These are phyloP conservation scores for Trichosurus vulpecula DNA, from an alignment of 2,797 vertebrate species.

Conservation along the genomic window DNA sequence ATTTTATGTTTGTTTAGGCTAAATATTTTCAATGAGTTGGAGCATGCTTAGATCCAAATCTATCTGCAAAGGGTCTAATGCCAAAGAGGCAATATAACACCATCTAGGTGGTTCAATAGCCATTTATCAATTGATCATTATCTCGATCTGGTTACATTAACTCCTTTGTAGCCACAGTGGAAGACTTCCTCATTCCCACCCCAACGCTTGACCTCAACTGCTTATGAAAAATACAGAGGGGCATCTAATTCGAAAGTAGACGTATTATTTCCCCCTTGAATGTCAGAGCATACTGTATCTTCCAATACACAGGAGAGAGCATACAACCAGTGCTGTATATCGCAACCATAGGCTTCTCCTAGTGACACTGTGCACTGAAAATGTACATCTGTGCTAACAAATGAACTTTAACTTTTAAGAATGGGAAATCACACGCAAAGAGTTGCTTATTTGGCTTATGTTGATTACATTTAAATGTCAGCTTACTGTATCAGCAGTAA, in stretches of 20 bases:
- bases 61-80: conserved; percentile 81
- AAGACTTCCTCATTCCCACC: conserved; percentile 54
- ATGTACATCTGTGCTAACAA: conserved; percentile 72
- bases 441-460: conserved; percentile 82
- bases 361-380: conserved; percentile 64
- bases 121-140: conserved; percentile 88
- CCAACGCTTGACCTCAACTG: conserved; percentile 51
- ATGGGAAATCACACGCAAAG: conserved; percentile 72
- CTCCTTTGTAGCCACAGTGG: conserved; percentile 81
- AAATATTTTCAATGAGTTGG: conserved; percentile 78
- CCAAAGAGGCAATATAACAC: conserved; percentile 84
- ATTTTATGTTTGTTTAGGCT: conserved; percentile 78
- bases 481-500: conserved; percentile 91
- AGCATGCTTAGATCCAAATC: conserved; percentile 79
- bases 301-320: conserved; percentile 46
- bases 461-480: conserved; percentile 88
- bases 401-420: conserved; percentile 81
- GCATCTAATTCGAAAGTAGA: conserved; percentile 66
- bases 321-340: conserved; percentile 45
- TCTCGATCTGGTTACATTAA: conserved; percentile 84
- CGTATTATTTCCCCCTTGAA: conserved; percentile 55
- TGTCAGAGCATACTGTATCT: conserved; percentile 56
- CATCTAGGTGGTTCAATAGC: conserved; percentile 84
- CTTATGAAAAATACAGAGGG: conserved; percentile 65
- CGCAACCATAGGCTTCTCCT: conserved; percentile 60